Conservation (phyloP, 2,113 vertebrate species). For the Phaetusa simplex region DNA sequence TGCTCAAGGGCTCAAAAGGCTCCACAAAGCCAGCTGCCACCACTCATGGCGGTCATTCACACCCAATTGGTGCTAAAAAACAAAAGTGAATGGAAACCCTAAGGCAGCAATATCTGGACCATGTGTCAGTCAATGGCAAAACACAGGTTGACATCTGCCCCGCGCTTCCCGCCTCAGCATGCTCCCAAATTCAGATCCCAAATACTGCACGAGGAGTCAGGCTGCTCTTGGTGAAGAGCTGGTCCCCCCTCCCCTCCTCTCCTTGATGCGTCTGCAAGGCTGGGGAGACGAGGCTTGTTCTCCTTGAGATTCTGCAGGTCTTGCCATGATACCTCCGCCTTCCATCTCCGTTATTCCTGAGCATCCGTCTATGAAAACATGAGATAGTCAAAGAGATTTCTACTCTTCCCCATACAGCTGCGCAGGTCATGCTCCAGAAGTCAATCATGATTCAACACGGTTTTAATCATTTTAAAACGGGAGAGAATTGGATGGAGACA, state of each 20-base stretch:
- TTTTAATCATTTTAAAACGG: neutral
- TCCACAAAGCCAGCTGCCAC: neutral
- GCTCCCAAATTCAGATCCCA: neutral
- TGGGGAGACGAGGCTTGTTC: fast-evolving
- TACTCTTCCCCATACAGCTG: neutral
- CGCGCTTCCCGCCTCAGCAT: fast-evolving
- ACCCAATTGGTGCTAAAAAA: neutral
- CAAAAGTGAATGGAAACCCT: fast-evolving
- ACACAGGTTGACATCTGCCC: neutral
- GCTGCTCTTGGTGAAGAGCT: fast-evolving
- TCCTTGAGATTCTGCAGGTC: neutral
- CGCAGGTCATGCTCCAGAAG: neutral
- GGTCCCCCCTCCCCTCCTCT: fast-evolving
- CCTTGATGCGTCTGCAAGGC: fast-evolving
- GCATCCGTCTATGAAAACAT: neutral
- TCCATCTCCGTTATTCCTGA: neutral
- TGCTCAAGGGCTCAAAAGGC: neutral
- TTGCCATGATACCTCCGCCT: neutral
- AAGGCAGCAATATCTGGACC: neutral
- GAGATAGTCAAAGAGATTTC: neutral
- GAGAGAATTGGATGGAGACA: neutral
- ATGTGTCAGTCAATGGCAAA: fast-evolving
- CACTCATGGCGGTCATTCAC: fast-evolving
- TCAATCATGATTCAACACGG: neutral
- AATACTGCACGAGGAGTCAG: neutral